These are phyloP conservation scores for Hoplostethus mediterraneus DNA, from an alignment of 2,797 vertebrate species.

Conservation along the genomic window DNA sequence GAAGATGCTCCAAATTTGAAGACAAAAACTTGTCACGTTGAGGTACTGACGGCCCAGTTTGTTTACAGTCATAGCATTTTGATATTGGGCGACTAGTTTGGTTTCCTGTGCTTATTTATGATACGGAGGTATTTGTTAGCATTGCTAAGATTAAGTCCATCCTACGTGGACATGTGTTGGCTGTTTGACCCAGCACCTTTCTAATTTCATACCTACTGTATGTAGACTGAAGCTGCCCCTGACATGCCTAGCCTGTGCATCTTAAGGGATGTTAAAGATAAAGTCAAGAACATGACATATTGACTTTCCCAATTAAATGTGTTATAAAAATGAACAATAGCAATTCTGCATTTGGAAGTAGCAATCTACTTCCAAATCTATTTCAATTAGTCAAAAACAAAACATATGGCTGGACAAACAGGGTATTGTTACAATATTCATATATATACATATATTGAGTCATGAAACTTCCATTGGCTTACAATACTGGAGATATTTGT, in stretches of 20 bases:
- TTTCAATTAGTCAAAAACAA: background rate
- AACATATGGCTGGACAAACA: background rate
- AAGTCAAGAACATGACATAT: background rate
- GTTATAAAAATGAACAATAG: background rate
- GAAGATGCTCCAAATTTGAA: background rate
- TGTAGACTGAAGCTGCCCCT: constrained; percentile 17
- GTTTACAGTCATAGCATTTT: constrained; percentile 49
- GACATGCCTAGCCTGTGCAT: constrained; percentile 1
- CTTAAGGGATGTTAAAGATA: background rate
- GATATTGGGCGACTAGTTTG: background rate
- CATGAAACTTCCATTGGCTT: constrained; percentile 15
- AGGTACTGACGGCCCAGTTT: constrained; percentile 33
- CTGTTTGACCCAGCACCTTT: constrained; percentile 46
- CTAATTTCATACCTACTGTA: constrained; percentile 18
- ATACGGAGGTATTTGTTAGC: constrained; percentile 18
- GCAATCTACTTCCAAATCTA: background rate
- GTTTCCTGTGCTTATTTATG: constrained; percentile 1
- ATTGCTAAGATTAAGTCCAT: constrained; percentile 26
- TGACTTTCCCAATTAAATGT: background rate
- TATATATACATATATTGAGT: background rate
- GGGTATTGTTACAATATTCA: background rate
- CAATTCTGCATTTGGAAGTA: background rate
- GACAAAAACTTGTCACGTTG: background rate
- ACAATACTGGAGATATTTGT: background rate
- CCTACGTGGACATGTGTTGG: constrained; percentile 33